Percentiles rank a stretch among this genome's conserved stretches.
Conservation (phyloP, 2,113 vertebrate species). For the Polyodon spathula region DNA sequence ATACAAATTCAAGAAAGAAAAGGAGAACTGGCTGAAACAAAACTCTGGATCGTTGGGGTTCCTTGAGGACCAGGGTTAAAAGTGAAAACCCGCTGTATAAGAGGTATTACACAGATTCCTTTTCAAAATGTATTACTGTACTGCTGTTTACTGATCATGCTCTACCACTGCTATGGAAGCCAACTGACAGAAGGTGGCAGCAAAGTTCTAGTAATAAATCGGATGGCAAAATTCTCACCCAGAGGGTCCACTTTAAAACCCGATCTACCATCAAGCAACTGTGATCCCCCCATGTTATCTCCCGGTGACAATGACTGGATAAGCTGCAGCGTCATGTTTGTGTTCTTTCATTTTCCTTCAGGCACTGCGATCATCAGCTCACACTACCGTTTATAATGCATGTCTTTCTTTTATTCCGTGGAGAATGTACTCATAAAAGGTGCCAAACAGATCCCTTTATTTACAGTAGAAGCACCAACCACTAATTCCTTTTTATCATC, state of each 20-base stretch:
- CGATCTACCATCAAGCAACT: constrained; percentile 3
- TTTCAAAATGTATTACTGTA: too few species aligned
- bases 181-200: constrained; percentile 38
- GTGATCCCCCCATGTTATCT: neutral
- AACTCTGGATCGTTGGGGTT: too few species aligned
- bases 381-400: constrained; percentile 4
- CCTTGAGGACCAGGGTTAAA: too few species aligned
- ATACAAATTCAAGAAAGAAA: too few species aligned
- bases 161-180: too few species aligned
- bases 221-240: neutral
- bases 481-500: too few species aligned
- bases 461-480: neutral
- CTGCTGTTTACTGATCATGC: too few species aligned
- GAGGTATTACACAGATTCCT: too few species aligned
- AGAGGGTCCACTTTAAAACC: neutral
- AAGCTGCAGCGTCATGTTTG: constrained; percentile 1
- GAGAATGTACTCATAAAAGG: neutral
- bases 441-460: neutral
- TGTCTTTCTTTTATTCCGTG: constrained; percentile 7
- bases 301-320: neutral
- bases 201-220: constrained; percentile 22
- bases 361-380: constrained; percentile 1
- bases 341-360: constrained; percentile 3
- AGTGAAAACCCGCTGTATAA: too few species aligned
- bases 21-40: too few species aligned